A percentile compares a stretch with the other conserved stretches of the same genome.
Evolutionary conservation across 2,113 vertebrate species (phyloP).

Genomic region (Varanus komodoensis): DNA sequence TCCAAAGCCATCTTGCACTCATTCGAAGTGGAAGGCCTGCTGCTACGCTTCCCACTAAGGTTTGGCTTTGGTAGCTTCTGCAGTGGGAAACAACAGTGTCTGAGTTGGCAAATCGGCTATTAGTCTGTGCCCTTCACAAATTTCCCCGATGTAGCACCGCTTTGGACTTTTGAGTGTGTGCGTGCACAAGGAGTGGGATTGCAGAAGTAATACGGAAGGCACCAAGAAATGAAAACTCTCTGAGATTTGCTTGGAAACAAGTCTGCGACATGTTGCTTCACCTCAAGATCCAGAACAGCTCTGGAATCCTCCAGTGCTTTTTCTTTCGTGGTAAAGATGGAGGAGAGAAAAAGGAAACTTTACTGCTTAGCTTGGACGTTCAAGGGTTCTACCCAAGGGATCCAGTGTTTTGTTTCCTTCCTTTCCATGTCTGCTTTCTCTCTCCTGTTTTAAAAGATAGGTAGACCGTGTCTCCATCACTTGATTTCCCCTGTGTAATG

Average conservation of each 20-base stretch:
- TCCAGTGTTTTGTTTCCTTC: background rate
- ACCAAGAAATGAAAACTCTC: background rate
- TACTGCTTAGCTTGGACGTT: background rate
- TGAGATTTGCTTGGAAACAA: background rate
- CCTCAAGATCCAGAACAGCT: background rate
- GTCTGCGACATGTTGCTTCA: background rate
- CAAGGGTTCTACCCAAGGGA: background rate
- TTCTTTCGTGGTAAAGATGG: background rate
- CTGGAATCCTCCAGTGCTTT: background rate
- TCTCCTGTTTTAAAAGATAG: slow-evolving; percentile 6
- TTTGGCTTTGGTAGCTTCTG: no score
- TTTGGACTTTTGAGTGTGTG: no score
- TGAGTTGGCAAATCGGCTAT: background rate
- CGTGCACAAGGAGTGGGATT: background rate
- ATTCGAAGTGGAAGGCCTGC: no score
- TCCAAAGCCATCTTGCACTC: background rate
- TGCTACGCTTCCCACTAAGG: no score
- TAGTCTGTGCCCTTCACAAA: background rate
- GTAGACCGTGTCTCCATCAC: background rate
- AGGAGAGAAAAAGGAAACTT: background rate
- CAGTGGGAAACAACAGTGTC: no score
- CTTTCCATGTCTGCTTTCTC: background rate
- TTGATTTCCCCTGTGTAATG: slow-evolving; percentile 10
- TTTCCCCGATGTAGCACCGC: background rate
- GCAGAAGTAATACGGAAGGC: background rate